Evolutionary conservation across 2,888 invertebrate species (phyloP).

Genomic region (Andricus curvator): DNA sequence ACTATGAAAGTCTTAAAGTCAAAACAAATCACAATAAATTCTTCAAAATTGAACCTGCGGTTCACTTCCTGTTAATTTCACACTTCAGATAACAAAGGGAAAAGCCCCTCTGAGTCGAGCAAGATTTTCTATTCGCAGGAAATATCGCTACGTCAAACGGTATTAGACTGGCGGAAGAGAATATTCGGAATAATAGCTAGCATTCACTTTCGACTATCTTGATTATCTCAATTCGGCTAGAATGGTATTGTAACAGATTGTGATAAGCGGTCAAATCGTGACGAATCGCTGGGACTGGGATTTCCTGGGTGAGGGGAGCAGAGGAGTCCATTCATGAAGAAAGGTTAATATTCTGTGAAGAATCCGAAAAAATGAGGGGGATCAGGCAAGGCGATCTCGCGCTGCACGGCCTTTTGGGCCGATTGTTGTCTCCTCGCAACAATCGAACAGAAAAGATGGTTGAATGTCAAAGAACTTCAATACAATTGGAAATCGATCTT

Average conservation of each 20-base stretch:
- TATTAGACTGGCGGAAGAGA: slow-evolving; percentile 50
- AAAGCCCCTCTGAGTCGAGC: slow-evolving; percentile 4
- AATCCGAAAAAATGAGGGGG: slow-evolving; percentile 50
- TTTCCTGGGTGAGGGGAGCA: slow-evolving; percentile 42
- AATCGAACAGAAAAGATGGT: neutral
- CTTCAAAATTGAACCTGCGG: neutral
- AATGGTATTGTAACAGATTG: slow-evolving; percentile 46
- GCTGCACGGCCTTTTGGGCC: slow-evolving; percentile 6
- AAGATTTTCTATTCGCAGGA: slow-evolving; percentile 26
- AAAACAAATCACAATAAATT: slow-evolving; percentile 27
- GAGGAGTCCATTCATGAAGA: slow-evolving; percentile 51
- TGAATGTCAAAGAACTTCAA: slow-evolving; percentile 34
- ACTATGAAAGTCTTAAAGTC: neutral
- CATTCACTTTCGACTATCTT: slow-evolving; percentile 46
- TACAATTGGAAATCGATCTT: slow-evolving; percentile 37
- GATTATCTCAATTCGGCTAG: slow-evolving; percentile 48
- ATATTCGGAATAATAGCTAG: slow-evolving; percentile 37
- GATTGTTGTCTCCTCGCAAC: slow-evolving; percentile 25
- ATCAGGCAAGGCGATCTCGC: slow-evolving; percentile 43
- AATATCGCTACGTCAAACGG: slow-evolving; percentile 56
- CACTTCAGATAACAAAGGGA: slow-evolving; percentile 26
- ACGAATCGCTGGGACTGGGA: slow-evolving; percentile 60
- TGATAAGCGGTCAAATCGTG: slow-evolving; percentile 64
- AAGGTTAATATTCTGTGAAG: slow-evolving; percentile 64
- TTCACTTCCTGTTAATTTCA: slow-evolving; percentile 34